Evolutionary conservation across 1,140 invertebrate genomes (phyloP), one percentile per base, ranked within the genome.

Genomic region (Apolygus lucorum): DNA sequence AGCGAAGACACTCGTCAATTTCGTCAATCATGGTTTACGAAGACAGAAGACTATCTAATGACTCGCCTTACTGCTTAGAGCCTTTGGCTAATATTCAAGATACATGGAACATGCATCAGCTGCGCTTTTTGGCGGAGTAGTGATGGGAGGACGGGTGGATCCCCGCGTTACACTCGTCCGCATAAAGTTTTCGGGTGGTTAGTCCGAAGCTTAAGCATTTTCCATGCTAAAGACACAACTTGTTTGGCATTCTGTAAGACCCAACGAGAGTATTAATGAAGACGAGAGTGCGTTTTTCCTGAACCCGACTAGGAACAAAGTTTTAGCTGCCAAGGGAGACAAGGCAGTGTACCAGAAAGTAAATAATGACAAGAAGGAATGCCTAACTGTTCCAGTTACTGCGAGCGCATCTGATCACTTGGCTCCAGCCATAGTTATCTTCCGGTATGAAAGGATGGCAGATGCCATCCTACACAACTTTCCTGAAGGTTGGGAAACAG

Each of bases 321-420:
- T 71, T 8, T 67, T 72, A 64, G 72, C 69, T 4, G 26, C 14
- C 28, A 68, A 71, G 63, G 68, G 72, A 14, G 66, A 71, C 49
- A 71, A 72, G 28, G 63, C 69, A 17, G 67, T 72, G 14, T 71
- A 72, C 52, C 69, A 70, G 42, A 25, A 70, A n/a, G 69, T 68
- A 0, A 72, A 72, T 68, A 22, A 25, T 27, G 68, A 70, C 62
- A 69, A 72, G 24, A 72, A 72, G 59, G 69, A 71, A 34, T 71
- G 70, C 52, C 22, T 72, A 22, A 71, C 68, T 8, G 70, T 71
- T n/a, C 42, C 71, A 59, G 22, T 72, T 26, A 75, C 69, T 70
- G 76, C 73, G 24, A 80, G 76, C 75, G 77, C 79, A 68, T 71
- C 70, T 70, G 79, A 79, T 42, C n/a, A 72, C 24, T 28, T 77